Percentiles rank a stretch among this genome's conserved stretches.
phyloP scores from a whole-genome alignment of 2,797 vertebrate species.

The Cercopithecus neglectus region DNA sequence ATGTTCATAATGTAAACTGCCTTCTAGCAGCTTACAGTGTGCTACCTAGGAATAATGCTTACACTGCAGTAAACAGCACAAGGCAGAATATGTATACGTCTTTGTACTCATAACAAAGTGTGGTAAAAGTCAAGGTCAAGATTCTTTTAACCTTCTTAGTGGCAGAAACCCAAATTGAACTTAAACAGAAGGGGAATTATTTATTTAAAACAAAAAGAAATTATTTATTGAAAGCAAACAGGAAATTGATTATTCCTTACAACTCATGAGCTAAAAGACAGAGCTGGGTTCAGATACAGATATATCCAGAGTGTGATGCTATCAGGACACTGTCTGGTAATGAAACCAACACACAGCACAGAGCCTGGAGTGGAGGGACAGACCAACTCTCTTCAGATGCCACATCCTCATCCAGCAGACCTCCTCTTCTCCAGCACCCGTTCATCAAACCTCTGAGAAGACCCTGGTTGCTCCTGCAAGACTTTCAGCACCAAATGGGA shows the following conservation, averaged over 20 bases:
- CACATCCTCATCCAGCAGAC: background rate
- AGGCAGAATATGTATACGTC: background rate
- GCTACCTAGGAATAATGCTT: background rate
- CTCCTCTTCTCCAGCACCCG: background rate
- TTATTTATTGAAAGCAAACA: constrained; percentile 25
- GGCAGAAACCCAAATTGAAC: background rate
- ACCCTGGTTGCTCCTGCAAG: background rate
- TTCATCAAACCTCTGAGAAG: background rate
- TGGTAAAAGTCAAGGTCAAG: background rate
- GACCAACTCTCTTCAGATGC: background rate
- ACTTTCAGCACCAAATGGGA: background rate
- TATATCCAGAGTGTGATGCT: background rate
- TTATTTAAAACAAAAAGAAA: background rate
- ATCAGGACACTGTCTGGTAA: background rate
- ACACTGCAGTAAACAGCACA: background rate
- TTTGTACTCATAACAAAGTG: background rate
- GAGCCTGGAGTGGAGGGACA: background rate
- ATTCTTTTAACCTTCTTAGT: background rate
- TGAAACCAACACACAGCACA: background rate
- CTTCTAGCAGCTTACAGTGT: background rate
- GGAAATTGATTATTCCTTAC: background rate
- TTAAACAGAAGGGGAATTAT: background rate
- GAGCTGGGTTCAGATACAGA: background rate
- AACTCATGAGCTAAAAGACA: background rate
- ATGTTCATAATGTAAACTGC: background rate